Evolutionary conservation across 2,797 vertebrate genomes (phyloP), one percentile per base, ranked within the genome.

Genomic region (Pogoniulus pusillus): DNA sequence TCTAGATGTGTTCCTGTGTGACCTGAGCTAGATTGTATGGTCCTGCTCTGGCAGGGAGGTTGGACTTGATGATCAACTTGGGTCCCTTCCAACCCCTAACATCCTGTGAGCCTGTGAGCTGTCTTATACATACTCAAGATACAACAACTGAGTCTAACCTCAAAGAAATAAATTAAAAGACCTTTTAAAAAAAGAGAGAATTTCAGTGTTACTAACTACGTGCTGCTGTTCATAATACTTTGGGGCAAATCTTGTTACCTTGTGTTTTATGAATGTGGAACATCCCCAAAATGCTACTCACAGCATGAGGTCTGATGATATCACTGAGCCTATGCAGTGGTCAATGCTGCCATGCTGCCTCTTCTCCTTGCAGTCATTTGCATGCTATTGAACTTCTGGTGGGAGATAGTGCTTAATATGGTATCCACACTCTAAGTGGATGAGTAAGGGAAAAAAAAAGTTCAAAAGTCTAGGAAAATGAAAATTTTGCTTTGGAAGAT

Each of bases 321-420:
- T 7, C 27, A 7, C 9, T 8, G 27, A 83, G 26, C 8, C 34
- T 23, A 1, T 0, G 1, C 17, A 57, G 51, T 17, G 27, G 16
- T 18, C 27, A 18, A 0, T 16, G 65, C 1, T 7, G 16, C 17
- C 30, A 2, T 7, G 34, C 27, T 60, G 39, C 43, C 22, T 4
- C 20, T 57, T 16, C 27, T 81, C 37, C 62, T 45, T n/a, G 23
- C 19, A 58, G 26, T 8, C 45, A 20, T 54, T 60, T 60, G 19
- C 30, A 7, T 43, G 29, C 7, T 80, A 17, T 8, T 68, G 39
- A 80, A 37, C 12, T 76, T 91, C 12, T 64, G 54, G 29, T 54
- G 19, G 23, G 18, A 71, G 7, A 0, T 51, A 14, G 3, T 80
- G 34, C 23, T 58, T 30, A 14, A 8, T 39, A n/a, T 0, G 4